Percentiles rank a stretch among this genome's conserved stretches.
phyloP scores from a whole-genome alignment of 2,113 vertebrate genomes.

The Bubo scandiacus region DNA sequence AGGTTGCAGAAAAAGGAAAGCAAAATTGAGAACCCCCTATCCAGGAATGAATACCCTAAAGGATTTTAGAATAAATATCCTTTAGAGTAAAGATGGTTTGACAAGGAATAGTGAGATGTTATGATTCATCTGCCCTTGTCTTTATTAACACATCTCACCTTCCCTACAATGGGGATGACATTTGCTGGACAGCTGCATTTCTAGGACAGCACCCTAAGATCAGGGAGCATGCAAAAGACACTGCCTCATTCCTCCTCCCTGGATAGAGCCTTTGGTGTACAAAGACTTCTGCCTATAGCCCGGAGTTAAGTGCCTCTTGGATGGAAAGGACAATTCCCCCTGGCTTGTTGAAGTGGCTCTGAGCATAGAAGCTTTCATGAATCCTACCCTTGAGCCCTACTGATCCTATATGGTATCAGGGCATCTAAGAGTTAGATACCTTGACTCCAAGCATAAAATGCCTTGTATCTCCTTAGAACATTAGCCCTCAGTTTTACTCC shows the following conservation, averaged over 20 bases:
- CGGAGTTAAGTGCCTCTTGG: fast-evolving
- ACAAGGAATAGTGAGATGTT: neutral
- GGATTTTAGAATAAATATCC: neutral
- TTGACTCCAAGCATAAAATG: neutral
- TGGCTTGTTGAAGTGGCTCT: neutral
- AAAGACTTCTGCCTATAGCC: neutral
- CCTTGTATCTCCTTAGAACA: neutral
- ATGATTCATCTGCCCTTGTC: neutral
- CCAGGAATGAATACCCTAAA: neutral
- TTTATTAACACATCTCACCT: neutral
- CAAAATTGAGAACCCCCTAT: neutral
- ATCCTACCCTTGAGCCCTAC: neutral
- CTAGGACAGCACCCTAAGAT: neutral
- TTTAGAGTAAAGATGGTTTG: neutral
- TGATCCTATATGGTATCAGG: neutral
- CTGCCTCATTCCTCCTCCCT: neutral
- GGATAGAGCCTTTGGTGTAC: neutral
- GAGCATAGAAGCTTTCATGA: neutral
- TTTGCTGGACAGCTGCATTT: neutral
- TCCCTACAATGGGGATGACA: neutral
- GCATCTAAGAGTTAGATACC: neutral
- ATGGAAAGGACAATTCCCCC: neutral
- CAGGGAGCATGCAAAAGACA: neutral
- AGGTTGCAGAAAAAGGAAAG: neutral
- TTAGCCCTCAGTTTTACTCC: neutral